phyloP scores from a whole-genome alignment of 2,797 vertebrate genomes.

The Oreochromis mossambicus region DNA sequence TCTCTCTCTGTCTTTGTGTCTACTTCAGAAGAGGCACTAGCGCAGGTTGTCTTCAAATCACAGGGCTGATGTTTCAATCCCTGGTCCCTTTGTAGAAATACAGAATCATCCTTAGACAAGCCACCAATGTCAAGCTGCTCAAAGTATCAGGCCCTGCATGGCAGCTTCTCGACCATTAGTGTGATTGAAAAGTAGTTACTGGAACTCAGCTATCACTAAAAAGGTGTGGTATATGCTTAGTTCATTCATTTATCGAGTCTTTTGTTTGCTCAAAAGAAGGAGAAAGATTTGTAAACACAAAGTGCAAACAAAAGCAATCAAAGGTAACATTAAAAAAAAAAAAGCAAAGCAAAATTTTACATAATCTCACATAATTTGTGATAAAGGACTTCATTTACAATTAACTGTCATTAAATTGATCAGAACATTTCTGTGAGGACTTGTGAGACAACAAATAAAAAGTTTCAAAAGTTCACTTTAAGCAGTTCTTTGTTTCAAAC shows the following conservation, averaged over 20 bases:
- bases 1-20: neutral
- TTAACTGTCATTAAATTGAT: no score
- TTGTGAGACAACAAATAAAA: neutral
- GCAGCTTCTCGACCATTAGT: neutral
- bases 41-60: neutral
- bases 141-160: neutral
- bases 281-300: neutral
- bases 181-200: neutral
- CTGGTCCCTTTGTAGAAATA: neutral
- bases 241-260: neutral
- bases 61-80: neutral
- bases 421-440: neutral
- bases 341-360: neutral
- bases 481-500: neutral
- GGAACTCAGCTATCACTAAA: neutral
- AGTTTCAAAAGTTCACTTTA: neutral
- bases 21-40: neutral
- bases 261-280: neutral
- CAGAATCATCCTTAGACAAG: neutral
- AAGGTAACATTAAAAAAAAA: neutral
- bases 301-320: neutral
- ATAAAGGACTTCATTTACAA: no score
- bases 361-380: no score
- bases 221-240: neutral
- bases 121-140: neutral